Conservation (phyloP, 2,113 vertebrate species). For the Phrynosoma blainvillii region DNA sequence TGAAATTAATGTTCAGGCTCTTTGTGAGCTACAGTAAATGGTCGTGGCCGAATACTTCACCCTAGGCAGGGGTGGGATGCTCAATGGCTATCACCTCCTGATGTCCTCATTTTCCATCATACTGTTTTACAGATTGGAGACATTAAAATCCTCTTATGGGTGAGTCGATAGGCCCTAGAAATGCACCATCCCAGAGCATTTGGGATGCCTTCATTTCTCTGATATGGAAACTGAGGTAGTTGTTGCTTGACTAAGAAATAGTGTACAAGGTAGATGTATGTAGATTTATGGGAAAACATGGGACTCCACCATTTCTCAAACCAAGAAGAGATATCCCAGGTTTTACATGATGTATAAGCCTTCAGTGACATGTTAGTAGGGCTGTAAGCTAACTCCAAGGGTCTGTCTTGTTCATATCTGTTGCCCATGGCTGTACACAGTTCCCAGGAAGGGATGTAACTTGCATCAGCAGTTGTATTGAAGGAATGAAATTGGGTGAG, state of each 20-base stretch:
- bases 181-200: background rate
- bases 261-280: background rate
- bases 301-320: background rate
- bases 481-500: background rate
- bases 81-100: background rate
- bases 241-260: background rate
- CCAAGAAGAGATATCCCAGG: background rate
- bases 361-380: background rate
- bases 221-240: background rate
- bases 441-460: background rate
- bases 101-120: background rate
- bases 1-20: background rate
- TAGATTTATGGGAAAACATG: background rate
- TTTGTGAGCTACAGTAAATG: background rate
- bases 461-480: background rate
- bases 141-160: background rate
- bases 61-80: too few relatives aligned
- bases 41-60: background rate
- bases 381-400: background rate
- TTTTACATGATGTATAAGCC: background rate
- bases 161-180: background rate
- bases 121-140: background rate
- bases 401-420: background rate
- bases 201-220: background rate
- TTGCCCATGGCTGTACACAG: background rate